Percentiles rank a stretch among this genome's conserved stretches.
Conservation (phyloP, 2,113 vertebrate genomes). For the Paratilapia polleni region DNA sequence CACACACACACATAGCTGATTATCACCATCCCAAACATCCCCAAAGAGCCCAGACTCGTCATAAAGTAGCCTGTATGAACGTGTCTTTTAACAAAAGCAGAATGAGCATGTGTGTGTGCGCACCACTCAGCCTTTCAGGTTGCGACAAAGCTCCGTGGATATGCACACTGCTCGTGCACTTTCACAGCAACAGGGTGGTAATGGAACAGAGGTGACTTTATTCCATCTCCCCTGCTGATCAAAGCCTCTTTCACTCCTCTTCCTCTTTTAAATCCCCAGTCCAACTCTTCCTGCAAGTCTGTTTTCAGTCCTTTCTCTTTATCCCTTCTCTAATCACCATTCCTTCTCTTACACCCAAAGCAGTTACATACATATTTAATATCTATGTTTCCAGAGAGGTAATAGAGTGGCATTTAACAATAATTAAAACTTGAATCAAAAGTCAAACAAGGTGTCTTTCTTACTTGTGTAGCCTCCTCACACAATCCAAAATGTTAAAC, state of each 20-base stretch:
- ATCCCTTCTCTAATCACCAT: background rate
- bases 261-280: conserved; percentile 35
- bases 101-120: conserved; percentile 3
- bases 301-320: background rate
- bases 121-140: conserved; percentile 20
- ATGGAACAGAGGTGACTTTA: conserved; percentile 64
- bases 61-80: background rate
- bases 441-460: background rate
- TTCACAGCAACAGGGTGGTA: conserved; percentile 41
- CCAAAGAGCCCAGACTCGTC: conserved; percentile 3
- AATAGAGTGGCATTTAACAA: conserved; percentile 3
- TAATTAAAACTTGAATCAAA: conserved; percentile 15
- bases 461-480: background rate
- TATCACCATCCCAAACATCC: background rate
- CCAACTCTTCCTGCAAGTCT: conserved; percentile 6
- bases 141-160: conserved; percentile 39
- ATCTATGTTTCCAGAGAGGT: background rate
- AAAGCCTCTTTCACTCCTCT: conserved; percentile 56
- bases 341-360: conserved; percentile 23
- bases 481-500: background rate
- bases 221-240: conserved; percentile 47
- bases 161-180: conserved; percentile 23
- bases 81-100: conserved; percentile 49
- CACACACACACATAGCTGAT: background rate
- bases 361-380: conserved; percentile 34